Base-by-base conservation (phyloP, 2,888 invertebrate species). In the Rhagophthalmus giganteus region DNA sequence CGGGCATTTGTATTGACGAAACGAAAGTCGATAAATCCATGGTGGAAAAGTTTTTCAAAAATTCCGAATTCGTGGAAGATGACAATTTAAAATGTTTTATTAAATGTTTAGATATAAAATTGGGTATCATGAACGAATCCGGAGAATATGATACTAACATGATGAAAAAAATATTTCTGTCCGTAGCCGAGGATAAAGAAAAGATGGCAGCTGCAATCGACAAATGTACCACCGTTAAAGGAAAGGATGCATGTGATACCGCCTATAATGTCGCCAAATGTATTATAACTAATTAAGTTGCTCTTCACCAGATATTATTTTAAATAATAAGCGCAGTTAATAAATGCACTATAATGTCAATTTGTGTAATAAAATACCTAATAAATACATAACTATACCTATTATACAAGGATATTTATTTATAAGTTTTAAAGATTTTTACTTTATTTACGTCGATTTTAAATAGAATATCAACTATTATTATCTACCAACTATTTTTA, bases 191-290 rank as follows among this genome's bases (percentile, higher is more conserved):
- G n/a, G 27, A 27, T 27, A 27, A 7, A 27, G 27, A n/a, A 9
- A 27, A 27, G 10, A 10, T 2, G 3, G n/a, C 3, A 27, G 27
- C 3, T 9, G 10, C 10, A 9, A 10, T 27, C 9, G 27, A 2
- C n/a, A 27, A 3, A 27, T 27, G 27, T 27, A 5, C 8, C n/a
- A 27, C 3, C 10, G 8, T 27, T 7, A 27, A 27, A 27, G 27
- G 27, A n/a, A 10, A 2, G 3, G 27, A 27, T 4, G 3, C 27
- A n/a, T 27, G 27, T 27, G 27, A 27, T 5, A 27, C 27, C 3
- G 27, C 27, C n/a, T 27, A 9, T 27, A 27, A 27, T 27, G 27
- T 27, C 10, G 27, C 27, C 10, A 27, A 27, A 27, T 27, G 27
- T n/a, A 3, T 27, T n/a, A 27, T 27, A 10, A 4, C 27, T n/a